A percentile compares a stretch with the other conserved stretches of the same genome.
Evolutionary conservation across 2,113 vertebrate genomes (phyloP).

Genomic region (Notothenia coriiceps): DNA sequence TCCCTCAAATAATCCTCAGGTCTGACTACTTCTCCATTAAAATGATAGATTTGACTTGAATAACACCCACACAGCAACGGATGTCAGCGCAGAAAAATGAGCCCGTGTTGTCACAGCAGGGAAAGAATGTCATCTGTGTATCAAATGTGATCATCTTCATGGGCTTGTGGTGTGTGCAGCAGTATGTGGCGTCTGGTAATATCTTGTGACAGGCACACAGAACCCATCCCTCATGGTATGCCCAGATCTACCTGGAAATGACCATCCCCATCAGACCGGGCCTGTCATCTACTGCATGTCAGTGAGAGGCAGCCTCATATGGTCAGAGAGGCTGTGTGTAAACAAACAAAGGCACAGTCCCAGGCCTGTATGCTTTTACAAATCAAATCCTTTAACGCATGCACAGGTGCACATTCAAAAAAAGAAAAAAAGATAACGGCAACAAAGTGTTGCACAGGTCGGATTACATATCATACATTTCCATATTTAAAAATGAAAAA

Average conservation of each 20-base stretch:
- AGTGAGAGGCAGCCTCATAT: slow-evolving; percentile 54
- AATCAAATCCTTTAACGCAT: not conserved
- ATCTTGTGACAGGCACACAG: slow-evolving; percentile 74
- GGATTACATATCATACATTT: not conserved
- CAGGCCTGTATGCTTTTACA: not conserved
- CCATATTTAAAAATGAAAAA: not conserved
- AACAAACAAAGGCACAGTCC: slow-evolving; percentile 45
- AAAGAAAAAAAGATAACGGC: not conserved
- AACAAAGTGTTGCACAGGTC: not conserved
- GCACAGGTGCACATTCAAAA: not conserved
- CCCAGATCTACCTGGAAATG: slow-evolving; percentile 80
- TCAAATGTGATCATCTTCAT: slow-evolving; percentile 85
- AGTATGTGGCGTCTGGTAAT: slow-evolving; percentile 70
- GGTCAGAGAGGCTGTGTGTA: slow-evolving; percentile 48
- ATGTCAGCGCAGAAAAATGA: slow-evolving; percentile 81
- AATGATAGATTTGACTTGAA: slow-evolving; percentile 84
- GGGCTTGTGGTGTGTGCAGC: slow-evolving; percentile 64
- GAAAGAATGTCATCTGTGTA: slow-evolving; percentile 83
- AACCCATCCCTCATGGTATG: slow-evolving; percentile 70
- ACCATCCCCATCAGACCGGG: slow-evolving; percentile 69
- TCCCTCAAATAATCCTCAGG: slow-evolving; percentile 82
- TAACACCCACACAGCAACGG: slow-evolving; percentile 80
- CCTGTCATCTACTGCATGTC: slow-evolving; percentile 70
- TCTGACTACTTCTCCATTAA: slow-evolving; percentile 83
- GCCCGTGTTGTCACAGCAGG: slow-evolving; percentile 77